A percentile compares a stretch with the other conserved stretches of the same genome.
Evolutionary conservation across 2,113 vertebrate genomes (phyloP).

Genomic region (Siniperca chuatsi): DNA sequence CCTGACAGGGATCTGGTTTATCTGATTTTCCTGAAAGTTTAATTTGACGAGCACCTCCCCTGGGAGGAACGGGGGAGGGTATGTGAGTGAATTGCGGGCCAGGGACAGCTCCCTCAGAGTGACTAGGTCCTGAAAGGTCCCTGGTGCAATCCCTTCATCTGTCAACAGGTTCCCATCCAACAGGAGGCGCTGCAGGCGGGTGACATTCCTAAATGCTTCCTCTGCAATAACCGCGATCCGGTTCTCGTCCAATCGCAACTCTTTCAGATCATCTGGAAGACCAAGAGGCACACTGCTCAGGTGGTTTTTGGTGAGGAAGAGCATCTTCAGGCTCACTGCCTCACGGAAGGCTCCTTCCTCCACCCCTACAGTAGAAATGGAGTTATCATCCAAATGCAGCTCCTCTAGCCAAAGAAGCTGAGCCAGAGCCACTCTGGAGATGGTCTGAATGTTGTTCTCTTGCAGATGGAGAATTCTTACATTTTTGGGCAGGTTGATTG

Average conservation of each 20-base stretch:
- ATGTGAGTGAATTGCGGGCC: conserved; percentile 90
- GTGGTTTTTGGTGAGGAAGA: conserved; percentile 95
- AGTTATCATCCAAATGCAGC: conserved; percentile 94
- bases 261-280: conserved; percentile 90
- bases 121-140: conserved; percentile 89
- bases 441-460: conserved; percentile 97
- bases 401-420: conserved; percentile 93
- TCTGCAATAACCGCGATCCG: conserved; percentile 92
- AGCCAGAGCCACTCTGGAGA: conserved; percentile 90
- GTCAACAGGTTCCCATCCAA: conserved; percentile 93
- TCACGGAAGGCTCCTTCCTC: conserved; percentile 94
- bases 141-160: conserved; percentile 91
- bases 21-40: conserved; percentile 95
- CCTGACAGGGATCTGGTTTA: conserved; percentile 89
- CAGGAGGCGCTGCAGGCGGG: conserved; percentile 89
- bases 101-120: conserved; percentile 93
- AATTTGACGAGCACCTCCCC: conserved; percentile 89
- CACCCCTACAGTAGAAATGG: conserved; percentile 93
- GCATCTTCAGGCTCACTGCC: conserved; percentile 91
- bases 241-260: conserved; percentile 93
- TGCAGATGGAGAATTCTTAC: conserved; percentile 92
- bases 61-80: conserved; percentile 89
- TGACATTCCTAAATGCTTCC: conserved; percentile 92
- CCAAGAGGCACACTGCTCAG: conserved; percentile 94
- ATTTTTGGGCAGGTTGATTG: conserved; percentile 94